Evolutionary conservation across 2,113 vertebrate genomes (phyloP).

Genomic region (Himantopus leucocephalus): DNA sequence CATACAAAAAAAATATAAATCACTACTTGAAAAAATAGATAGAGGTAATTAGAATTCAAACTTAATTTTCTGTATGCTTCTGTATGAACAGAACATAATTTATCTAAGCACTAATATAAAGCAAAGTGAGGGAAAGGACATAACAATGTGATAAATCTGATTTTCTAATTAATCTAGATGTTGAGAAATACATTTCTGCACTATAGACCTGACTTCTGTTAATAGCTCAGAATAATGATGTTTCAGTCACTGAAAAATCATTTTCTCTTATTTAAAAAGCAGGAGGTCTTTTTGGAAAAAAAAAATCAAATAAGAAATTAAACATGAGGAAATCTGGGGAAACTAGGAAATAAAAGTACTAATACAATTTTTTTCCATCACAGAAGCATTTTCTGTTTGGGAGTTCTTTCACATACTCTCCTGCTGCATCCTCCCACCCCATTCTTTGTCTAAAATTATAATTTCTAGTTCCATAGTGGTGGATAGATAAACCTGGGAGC

Average conservation of each 20-base stretch:
- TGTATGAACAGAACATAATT: not conserved
- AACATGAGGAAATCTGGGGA: not conserved
- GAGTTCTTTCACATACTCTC: not conserved
- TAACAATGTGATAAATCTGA: not conserved
- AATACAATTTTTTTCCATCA: not conserved
- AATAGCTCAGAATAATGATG: not conserved
- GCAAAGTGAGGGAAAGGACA: not conserved
- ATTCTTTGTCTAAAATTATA: not conserved
- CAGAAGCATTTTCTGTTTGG: not conserved
- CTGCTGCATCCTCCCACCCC: not conserved
- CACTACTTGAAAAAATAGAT: not conserved
- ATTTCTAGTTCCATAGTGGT: not conserved
- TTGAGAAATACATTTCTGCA: not conserved
- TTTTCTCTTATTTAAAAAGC: not conserved
- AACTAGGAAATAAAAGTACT: not conserved
- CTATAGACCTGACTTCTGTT: not conserved
- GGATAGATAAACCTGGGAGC: not conserved
- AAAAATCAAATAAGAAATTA: not conserved
- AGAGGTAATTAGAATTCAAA: not conserved
- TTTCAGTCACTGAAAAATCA: not conserved
- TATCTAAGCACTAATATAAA: not conserved
- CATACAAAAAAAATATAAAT: no score
- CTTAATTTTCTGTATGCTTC: not conserved
- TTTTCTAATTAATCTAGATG: slow-evolving; percentile 6
- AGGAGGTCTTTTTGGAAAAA: not conserved